A percentile compares a stretch with the other conserved stretches of the same genome.
phyloP scores from a whole-genome alignment of 1,140 invertebrate genomes.

The Solenopsis fugax region DNA sequence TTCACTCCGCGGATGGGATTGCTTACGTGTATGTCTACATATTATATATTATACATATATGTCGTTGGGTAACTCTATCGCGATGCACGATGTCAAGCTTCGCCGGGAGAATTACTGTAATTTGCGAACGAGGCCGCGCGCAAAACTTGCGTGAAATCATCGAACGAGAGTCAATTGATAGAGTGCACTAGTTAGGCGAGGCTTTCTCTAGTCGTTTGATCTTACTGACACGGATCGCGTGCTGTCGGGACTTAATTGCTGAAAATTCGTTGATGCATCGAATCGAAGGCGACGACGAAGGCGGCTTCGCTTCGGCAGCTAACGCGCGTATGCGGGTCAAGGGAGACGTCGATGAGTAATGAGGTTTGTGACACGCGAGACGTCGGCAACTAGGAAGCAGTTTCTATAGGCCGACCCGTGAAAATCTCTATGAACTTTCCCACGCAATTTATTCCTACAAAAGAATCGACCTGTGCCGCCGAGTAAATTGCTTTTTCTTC shows the following conservation, averaged over 20 bases:
- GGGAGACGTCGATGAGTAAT: slow-evolving; percentile 61
- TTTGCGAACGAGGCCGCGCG: slow-evolving; percentile 21
- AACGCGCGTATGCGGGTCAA: slow-evolving; percentile 42
- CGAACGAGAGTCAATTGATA: slow-evolving; percentile 12
- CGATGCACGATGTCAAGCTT: slow-evolving; percentile 6
- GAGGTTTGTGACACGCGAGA: slow-evolving; percentile 63
- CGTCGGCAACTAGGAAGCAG: slow-evolving; percentile 53
- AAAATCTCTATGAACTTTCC: slow-evolving; percentile 74
- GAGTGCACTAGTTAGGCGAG: neutral
- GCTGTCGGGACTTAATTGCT: slow-evolving; percentile 21
- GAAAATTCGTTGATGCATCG: slow-evolving; percentile 41
- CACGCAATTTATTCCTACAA: slow-evolving; percentile 69
- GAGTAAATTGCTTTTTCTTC: slow-evolving; percentile 43
- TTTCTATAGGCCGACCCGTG: slow-evolving; percentile 60
- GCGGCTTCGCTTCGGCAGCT: neutral
- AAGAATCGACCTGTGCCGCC: slow-evolving; percentile 46
- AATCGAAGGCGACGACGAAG: neutral
- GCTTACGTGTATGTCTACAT: no score
- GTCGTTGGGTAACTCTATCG: slow-evolving; percentile 23
- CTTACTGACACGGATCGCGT: neutral
- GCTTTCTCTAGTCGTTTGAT: slow-evolving; percentile 52
- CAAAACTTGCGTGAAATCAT: slow-evolving; percentile 33
- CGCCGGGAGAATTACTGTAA: slow-evolving; percentile 27
- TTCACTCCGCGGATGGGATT: slow-evolving; percentile 17
- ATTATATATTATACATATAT: neutral